Percentiles rank a stretch among this genome's conserved stretches.
These are phyloP conservation scores for Stichodactyla mertensii DNA, from an alignment of 64 coral and sea anemone genomes.

Conservation along the genomic window DNA sequence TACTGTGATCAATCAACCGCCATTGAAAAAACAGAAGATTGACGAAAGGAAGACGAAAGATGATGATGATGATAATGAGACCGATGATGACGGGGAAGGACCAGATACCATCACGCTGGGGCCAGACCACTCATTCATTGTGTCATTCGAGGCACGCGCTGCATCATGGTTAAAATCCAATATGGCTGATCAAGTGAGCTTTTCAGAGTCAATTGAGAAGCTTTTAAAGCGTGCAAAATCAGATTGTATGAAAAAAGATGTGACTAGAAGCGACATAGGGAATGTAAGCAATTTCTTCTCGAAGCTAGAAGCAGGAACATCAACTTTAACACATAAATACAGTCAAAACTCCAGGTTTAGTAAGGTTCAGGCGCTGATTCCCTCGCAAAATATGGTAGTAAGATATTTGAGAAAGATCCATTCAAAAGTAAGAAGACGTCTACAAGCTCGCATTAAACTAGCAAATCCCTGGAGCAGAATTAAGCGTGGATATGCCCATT, in stretches of 20 bases:
- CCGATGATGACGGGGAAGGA: no score
- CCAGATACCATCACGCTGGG: no score
- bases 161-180: no score
- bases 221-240: neutral
- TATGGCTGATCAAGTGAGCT: neutral
- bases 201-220: neutral
- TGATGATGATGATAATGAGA: no score
- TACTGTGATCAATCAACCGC: no score
- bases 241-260: neutral
- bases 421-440: slow-evolving; percentile 12
- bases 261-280: neutral
- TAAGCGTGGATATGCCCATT: slow-evolving; percentile 33
- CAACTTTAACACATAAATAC: slow-evolving; percentile 24
- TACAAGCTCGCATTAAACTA: neutral
- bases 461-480: slow-evolving; percentile 31
- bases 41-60: no score
- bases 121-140: no score
- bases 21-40: no score
- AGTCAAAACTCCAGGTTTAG: neutral
- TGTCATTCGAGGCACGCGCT: no score
- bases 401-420: slow-evolving; percentile 23
- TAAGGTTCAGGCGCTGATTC: neutral
- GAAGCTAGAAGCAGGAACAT: slow-evolving; percentile 22
- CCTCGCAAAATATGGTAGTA: slow-evolving; percentile 9
- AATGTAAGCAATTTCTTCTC: slow-evolving; percentile 8